Evolutionary conservation across 1,140 invertebrate genomes (phyloP), one percentile per base, ranked within the genome.

Genomic region (Cheumatopsyche charites): DNA sequence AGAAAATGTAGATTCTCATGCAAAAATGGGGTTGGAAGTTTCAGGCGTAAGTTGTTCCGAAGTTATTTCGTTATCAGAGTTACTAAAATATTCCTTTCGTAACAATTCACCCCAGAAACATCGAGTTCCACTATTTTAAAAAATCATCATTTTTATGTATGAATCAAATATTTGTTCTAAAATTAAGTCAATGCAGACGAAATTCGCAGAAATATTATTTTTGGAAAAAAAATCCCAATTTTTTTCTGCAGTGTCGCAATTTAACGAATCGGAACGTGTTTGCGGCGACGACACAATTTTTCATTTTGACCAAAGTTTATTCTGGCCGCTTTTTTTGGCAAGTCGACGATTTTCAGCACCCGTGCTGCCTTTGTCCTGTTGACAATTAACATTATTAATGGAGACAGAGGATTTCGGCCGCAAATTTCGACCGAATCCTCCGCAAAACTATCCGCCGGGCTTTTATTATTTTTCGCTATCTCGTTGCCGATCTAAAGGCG

Each of bases 321-420:
- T 36, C n/a, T n/a, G n/a, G 29, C 9, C 29, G 3, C 9, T 36
- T 36, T 36, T 36, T 36, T 36, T 9, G 29, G 1, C 15, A 15
- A 13, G 15, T 15, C 7, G 47, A 52, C 15, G 7, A 62, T 66
- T 47, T 66, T 66, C 43, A 25, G 36, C 63, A 47, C 63, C 19
- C 63, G 19, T 66, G 63, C 23, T 23, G 21, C 11, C 21, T 25
- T 58, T 63, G 29, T 55, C 66, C 19, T n/a, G 19, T 49, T 12
- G 66, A 68, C 66, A 68, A 55, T 68, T 68, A 58, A 68, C 49
- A 68, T 55, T 55, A 68, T 68, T 68, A 68, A 68, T 68, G 66
- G 66, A 25, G 26, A 66, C 42, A 68, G 47, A 19, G 19, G 9
- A 58, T 15, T 25, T 23, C 15, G 6, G 66, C 47, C 66, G 47